These are phyloP conservation scores for Siphamia tubifer DNA, from an alignment of 2,113 vertebrate genomes.

Conservation along the genomic window DNA sequence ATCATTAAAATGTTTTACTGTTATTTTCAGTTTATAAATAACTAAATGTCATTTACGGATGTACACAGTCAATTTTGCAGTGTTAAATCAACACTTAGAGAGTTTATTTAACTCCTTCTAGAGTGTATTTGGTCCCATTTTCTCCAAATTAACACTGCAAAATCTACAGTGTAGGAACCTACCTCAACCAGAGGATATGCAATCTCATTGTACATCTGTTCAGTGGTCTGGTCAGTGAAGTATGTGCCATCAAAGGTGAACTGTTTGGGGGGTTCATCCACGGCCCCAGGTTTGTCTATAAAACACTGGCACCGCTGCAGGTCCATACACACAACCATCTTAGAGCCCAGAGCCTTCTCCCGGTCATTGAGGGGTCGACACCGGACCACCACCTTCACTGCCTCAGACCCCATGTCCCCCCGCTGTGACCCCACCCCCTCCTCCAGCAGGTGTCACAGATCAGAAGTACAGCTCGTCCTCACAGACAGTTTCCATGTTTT, in stretches of 20 bases:
- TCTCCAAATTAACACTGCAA: too few relatives aligned
- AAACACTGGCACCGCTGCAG: slow-evolving; percentile 81
- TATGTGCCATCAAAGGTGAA: slow-evolving; percentile 91
- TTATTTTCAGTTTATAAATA: too few relatives aligned
- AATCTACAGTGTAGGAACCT: slow-evolving; percentile 38
- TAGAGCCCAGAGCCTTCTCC: slow-evolving; percentile 79
- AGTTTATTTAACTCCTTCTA: too few relatives aligned
- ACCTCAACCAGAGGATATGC: slow-evolving; percentile 89
- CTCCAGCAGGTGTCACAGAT: not conserved
- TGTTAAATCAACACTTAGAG: too few relatives aligned
- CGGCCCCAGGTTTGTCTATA: slow-evolving; percentile 77
- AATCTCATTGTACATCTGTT: slow-evolving; percentile 90
- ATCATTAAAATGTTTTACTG: too few relatives aligned
- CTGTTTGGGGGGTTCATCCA: slow-evolving; percentile 82
- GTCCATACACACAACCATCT: slow-evolving; percentile 79
- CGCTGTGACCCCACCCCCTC: not conserved
- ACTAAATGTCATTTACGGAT: too few relatives aligned
- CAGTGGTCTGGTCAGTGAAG: slow-evolving; percentile 80
- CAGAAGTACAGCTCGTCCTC: not conserved
- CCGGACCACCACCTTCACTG: slow-evolving; percentile 86
- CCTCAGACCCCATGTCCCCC: slow-evolving; percentile 80
- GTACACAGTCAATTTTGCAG: too few relatives aligned
- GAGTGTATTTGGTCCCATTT: too few relatives aligned
- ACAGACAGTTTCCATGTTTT: too few relatives aligned
- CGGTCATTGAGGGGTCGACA: slow-evolving; percentile 83